These are phyloP conservation scores for Scaptomyza tumidula DNA, from an alignment of 2,888 invertebrate species.

Conservation along the genomic window DNA sequence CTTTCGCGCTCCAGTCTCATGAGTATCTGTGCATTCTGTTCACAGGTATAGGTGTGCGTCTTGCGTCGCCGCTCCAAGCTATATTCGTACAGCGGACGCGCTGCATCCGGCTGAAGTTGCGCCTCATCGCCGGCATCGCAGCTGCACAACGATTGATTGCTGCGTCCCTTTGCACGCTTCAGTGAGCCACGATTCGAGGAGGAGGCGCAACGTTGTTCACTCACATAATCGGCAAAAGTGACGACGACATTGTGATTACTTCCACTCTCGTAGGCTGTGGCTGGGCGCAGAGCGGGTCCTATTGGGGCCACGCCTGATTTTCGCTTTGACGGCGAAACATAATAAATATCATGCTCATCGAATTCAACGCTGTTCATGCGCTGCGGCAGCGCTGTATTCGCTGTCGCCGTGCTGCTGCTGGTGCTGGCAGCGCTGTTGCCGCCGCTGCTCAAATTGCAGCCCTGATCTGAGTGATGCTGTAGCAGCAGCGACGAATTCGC, in stretches of 20 bases:
- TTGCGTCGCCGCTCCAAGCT: conserved; percentile 85
- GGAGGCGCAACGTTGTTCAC: conserved; percentile 61
- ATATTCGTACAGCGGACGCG: conserved; percentile 84
- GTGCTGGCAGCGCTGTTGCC: conserved; percentile 78
- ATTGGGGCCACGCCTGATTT: conserved; percentile 74
- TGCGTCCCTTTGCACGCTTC: conserved; percentile 83
- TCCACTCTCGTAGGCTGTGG: conserved; percentile 57
- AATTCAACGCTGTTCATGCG: conserved; percentile 66
- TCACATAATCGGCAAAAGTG: conserved; percentile 82
- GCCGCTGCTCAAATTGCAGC: conserved; percentile 75
- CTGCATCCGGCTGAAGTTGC: conserved; percentile 83
- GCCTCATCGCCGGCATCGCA: conserved; percentile 84
- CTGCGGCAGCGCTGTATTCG: conserved; percentile 67
- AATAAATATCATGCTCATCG: conserved; percentile 83
- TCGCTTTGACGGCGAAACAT: conserved; percentile 83
- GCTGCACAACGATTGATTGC: conserved; percentile 84
- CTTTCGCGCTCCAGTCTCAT: conserved; percentile 84
- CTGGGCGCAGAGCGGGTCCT: conserved; percentile 66
- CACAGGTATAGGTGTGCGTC: conserved; percentile 85
- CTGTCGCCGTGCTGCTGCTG: conserved; percentile 76
- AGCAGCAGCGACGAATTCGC: conserved; percentile 68
- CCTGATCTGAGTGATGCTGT: conserved; percentile 80
- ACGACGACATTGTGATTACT: conserved; percentile 75
- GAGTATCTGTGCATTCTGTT: conserved; percentile 85
- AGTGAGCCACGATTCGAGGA: conserved; percentile 80